Base-by-base conservation (phyloP, 2,113 vertebrate species). In the Psephotus haematonotus region DNA sequence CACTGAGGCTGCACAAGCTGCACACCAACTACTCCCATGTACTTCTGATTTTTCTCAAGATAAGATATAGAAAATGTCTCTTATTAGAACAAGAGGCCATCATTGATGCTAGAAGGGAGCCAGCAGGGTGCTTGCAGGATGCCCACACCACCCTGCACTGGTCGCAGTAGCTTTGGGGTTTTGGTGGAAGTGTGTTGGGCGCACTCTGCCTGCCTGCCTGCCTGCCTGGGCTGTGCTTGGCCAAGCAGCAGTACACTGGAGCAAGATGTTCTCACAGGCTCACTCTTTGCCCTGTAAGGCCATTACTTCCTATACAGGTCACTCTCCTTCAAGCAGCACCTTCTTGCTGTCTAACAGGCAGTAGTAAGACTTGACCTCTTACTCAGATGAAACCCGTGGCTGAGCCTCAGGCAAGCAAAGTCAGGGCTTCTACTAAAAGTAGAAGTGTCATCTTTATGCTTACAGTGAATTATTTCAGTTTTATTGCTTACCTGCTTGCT, bases 31-130 rank as follows among this genome's bases (percentile, higher is more conserved):
- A 13, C 69, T 52, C 64, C 52, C 52, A 39, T 0, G 2, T 74
- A 74, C 82, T 92, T 92, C 84, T 67, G 52, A 74, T 92, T 92
- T 72, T 89, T 65, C 35, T 86, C 46, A 14, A 63, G 69, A n/a
- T 6, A 74, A 27, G n/a, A 57, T 43, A 44, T 64, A 91, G 49
- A 69, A 93, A 94, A 88, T 2, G 11, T 27, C 39, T 85, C 60
- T 68, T 47, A 9, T 41, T 82, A n/a, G 43, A 79, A 22, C 76
- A 82, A 88, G 94, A 86, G 86, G 5, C 23, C 0, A 0, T 63
- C 44, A 23, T 0, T 72, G 49, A 69, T 55, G 49, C 2, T 24
- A 82, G 76, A 53, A 88, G 68, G 64, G 44, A 93, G 86, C 44
- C 4, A 6, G 31, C 33, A 44, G 64, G 28, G n/a, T 6, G 1